These are phyloP conservation scores for Mastacembelus armatus DNA, from an alignment of 2,797 vertebrate genomes.

Conservation along the genomic window DNA sequence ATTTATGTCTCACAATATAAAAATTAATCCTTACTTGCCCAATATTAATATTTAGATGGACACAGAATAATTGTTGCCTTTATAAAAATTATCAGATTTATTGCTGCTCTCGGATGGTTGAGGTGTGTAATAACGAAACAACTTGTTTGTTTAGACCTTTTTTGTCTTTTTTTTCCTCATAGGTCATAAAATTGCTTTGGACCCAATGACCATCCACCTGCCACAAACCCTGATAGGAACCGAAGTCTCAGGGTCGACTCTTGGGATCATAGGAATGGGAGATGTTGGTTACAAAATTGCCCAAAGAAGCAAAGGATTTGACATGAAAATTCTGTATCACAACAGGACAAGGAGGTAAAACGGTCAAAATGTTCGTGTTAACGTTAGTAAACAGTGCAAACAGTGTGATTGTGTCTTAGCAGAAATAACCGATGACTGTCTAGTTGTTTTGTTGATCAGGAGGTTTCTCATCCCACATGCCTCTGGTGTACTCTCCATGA, in stretches of 20 bases:
- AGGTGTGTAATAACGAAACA: not conserved
- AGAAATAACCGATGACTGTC: no score
- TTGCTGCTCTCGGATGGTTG: no score
- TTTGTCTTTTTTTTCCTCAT: not conserved
- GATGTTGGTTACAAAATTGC: constrained; percentile 83
- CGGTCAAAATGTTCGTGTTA: not conserved
- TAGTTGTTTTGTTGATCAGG: no score
- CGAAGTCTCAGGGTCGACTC: constrained; percentile 76
- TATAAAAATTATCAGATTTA: no score
- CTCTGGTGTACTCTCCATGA: no score
- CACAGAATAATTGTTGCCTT: no score
- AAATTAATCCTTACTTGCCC: no score
- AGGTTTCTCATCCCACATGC: no score
- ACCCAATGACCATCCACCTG: constrained; percentile 25
- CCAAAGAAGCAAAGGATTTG: constrained; percentile 81
- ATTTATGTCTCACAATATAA: no score
- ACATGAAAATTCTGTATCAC: constrained; percentile 87
- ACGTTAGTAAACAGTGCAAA: no score
- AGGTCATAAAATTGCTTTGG: constrained; percentile 38
- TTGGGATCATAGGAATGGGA: constrained; percentile 88
- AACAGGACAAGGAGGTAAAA: constrained; percentile 83
- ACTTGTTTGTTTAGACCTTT: not conserved
- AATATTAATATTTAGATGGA: no score
- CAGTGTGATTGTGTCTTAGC: no score
- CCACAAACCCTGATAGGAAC: constrained; percentile 28